Base-by-base conservation (phyloP, 2,888 invertebrate genomes). In the Lycocerus yunnanus region DNA sequence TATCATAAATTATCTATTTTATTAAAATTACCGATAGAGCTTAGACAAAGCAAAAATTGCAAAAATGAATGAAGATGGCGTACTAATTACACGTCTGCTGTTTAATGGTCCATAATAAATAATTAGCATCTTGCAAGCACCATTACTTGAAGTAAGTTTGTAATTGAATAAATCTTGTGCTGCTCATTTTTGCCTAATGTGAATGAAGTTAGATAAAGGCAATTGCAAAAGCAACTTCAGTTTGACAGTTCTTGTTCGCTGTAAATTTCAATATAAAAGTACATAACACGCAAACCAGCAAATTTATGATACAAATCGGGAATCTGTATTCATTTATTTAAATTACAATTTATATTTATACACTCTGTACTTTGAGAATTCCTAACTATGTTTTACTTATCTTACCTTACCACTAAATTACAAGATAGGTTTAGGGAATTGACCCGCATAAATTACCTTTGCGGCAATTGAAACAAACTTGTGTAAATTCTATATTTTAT, bases 251-350 rank as follows among this genome's bases (percentile, higher is more conserved):
- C 65, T 66, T 66, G 70, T 58, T 66, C n/a, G 68, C 63, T 18
- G 68, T 76, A 76, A 72, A 74, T 74, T 68, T 69, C 59, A 63
- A 63, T 63, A 69, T 58, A 58, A 16, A 71, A 65, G 65, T 69
- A 72, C 61, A 67, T 27, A 75, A 61, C 69, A 74, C 66, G 63
- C 68, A 58, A 72, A 58, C 63, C 72, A 79, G 72, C 76, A 73
- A 77, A 80, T 80, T 80, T 81, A 79, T 78, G 77, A 77, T 78
- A 78, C 74, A 78, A 81, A 81, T 81, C 79, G 70, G 68, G 68
- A 76, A 81, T 81, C 76, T 78, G 74, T 78, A 81, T 81, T 79
- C 81, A 81, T 79, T 78, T 81, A 81, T 80, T 79, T 78, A 80
- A 80, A 80, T 80, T 72, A 77, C 77, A 78, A 79, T 78, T 79